Evolutionary conservation across 2,888 invertebrate species (phyloP), one percentile per base, ranked within the genome.

Genomic region (Spisula subtruncata): DNA sequence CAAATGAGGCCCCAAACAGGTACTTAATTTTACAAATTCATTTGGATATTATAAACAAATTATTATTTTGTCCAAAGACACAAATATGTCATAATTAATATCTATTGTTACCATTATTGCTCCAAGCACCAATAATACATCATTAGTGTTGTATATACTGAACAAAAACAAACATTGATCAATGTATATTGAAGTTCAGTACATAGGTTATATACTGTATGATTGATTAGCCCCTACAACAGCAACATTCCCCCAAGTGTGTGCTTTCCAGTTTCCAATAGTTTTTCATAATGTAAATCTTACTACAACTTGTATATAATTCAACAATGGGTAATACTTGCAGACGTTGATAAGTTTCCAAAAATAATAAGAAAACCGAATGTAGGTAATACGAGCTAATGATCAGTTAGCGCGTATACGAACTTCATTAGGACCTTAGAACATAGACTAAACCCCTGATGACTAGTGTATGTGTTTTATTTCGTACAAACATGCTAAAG

Each of bases 401-500:
- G 85, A 85, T 80, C 80, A 80, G 56, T 85, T 85, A 85, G 80
- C 80, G 18, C 8, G 18, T 41, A 80, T 80, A 51, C 51, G 41
- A n/a, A 29, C n/a, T 56, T 85, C 79, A 80, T 85, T 80, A 80
- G 25, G 25, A 35, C 35, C 8, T 41, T n/a, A 75, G 29, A n/a
- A 75, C 71, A 12, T 10, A 71, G 51, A 32, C 46, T 46, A 48
- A 51, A 54, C 54, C 79, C 32, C 35, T 79, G 80, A 56, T 85
- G 35, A 12, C 29, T 14, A 29, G 29, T n/a, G 32, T 35, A n/a
- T 66, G 81, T 81, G 81, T 81, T 83, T 87, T 87, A 87, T 83
- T 83, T 83, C 18, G 66, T 20, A 75, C 41, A 79, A 87, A 83
- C 87, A 87, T 56, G 87, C 87, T 80, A 54, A 79, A 83, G 83